Conservation (phyloP, 1,140 invertebrate genomes). For the Camponotus floridanus region DNA sequence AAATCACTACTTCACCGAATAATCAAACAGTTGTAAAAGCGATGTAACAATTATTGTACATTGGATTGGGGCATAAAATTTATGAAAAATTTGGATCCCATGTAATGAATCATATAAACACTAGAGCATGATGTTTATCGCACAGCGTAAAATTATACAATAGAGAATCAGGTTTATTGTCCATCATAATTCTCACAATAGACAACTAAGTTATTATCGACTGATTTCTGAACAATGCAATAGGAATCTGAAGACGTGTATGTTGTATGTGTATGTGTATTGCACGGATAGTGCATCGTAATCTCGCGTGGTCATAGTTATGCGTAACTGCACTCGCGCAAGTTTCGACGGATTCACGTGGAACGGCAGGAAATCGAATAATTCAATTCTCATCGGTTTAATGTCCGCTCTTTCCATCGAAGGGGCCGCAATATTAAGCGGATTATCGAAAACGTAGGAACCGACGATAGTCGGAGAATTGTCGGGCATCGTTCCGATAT, state of each 20-base stretch:
- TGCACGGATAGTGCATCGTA: conserved; percentile 46
- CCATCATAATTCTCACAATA: conserved; percentile 17
- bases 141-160: neutral
- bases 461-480: conserved; percentile 62
- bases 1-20: neutral
- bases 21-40: conserved; percentile 1
- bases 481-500: conserved; percentile 59
- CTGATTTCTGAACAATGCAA: conserved; percentile 49
- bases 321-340: conserved; percentile 65
- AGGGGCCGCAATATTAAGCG: conserved; percentile 68
- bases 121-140: neutral
- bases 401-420: conserved; percentile 60
- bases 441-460: conserved; percentile 75
- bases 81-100: neutral
- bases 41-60: neutral
- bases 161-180: conserved; percentile 45
- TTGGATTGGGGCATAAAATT: conserved; percentile 1
- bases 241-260: conserved; percentile 1
- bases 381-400: conserved; percentile 76
- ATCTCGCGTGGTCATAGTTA: conserved; percentile 66
- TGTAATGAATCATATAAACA: conserved; percentile 13
- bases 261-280: neutral
- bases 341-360: conserved; percentile 47
- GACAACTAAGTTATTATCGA: conserved; percentile 35
- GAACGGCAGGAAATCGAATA: conserved; percentile 72